Evolutionary conservation across 2,888 invertebrate genomes (phyloP).

Genomic region (Habrosyne pyritoides): DNA sequence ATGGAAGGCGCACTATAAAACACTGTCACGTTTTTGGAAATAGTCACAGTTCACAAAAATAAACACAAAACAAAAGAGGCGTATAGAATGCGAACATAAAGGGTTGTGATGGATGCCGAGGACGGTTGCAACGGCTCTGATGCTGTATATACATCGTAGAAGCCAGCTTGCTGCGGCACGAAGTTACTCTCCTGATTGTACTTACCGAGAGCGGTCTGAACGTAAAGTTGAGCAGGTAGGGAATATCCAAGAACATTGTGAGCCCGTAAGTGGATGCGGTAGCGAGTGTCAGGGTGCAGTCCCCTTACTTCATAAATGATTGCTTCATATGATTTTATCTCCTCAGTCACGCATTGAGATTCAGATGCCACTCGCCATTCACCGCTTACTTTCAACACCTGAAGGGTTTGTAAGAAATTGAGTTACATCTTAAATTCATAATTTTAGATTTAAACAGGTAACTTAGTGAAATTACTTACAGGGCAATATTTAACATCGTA

Average conservation of each 20-base stretch:
- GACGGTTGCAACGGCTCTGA: constrained; percentile 60
- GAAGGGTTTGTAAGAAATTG: constrained; percentile 13
- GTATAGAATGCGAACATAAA: constrained; percentile 59
- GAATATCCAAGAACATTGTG: constrained; percentile 94
- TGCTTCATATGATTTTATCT: constrained; percentile 85
- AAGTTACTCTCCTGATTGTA: constrained; percentile 79
- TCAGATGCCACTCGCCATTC: constrained; percentile 85
- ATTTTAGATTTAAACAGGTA: too few relatives aligned
- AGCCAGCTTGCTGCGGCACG: constrained; percentile 73
- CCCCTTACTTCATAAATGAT: constrained; percentile 87
- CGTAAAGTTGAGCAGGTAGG: constrained; percentile 88
- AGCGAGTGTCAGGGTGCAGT: constrained; percentile 90
- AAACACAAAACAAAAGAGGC: constrained; percentile 59
- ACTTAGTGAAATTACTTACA: constrained; percentile 74
- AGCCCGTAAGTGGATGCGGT: constrained; percentile 92
- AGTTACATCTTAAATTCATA: too few relatives aligned
- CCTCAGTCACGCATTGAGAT: constrained; percentile 83
- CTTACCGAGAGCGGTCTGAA: constrained; percentile 96
- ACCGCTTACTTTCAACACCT: constrained; percentile 87
- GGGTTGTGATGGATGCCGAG: constrained; percentile 54
- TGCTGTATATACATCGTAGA: constrained; percentile 79
- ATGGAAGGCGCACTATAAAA: constrained; percentile 41
- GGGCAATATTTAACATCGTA: constrained; percentile 92
- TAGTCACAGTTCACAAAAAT: constrained; percentile 62
- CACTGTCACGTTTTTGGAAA: constrained; percentile 46